Evolutionary conservation across 2,888 invertebrate genomes (phyloP).

Genomic region (Nasonia oneida): DNA sequence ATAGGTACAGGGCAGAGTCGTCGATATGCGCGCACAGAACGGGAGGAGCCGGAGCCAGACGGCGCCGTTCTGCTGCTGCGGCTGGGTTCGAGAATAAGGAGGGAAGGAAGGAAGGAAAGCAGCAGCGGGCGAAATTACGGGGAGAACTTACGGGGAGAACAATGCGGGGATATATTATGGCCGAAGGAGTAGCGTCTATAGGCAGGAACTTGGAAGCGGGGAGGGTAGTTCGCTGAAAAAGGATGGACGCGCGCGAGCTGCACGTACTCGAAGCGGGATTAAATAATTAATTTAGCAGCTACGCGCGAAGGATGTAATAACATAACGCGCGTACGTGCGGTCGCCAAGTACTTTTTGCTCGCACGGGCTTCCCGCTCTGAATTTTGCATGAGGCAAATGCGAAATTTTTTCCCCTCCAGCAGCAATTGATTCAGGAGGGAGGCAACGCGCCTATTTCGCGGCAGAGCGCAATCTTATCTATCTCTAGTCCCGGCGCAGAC

Average conservation of each 20-base stretch:
- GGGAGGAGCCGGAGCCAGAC: constrained; percentile 37
- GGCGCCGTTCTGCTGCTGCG: constrained; percentile 12
- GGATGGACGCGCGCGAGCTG: neutral
- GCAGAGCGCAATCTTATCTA: constrained; percentile 8
- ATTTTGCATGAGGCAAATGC: neutral
- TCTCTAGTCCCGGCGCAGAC: neutral
- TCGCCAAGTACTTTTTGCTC: neutral
- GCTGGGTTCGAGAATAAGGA: neutral
- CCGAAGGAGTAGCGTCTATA: constrained; percentile 12
- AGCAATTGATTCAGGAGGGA: neutral
- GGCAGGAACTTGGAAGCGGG: neutral
- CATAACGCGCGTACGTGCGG: neutral
- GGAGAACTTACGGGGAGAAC: constrained; percentile 52
- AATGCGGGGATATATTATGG: constrained; percentile 42
- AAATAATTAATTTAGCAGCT: constrained; percentile 52
- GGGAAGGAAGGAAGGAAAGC: constrained; percentile 27
- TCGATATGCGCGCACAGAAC: constrained; percentile 23
- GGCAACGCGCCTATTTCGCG: neutral
- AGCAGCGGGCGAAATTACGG: constrained; percentile 43
- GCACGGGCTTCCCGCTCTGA: neutral
- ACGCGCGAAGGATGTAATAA: neutral
- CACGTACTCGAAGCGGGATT: constrained; percentile 21
- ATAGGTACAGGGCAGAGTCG: neutral
- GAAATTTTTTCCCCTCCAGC: neutral
- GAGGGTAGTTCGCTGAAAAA: constrained; percentile 26